Evolutionary conservation across 2,113 vertebrate species (phyloP).

Genomic region (Caranx ignobilis): DNA sequence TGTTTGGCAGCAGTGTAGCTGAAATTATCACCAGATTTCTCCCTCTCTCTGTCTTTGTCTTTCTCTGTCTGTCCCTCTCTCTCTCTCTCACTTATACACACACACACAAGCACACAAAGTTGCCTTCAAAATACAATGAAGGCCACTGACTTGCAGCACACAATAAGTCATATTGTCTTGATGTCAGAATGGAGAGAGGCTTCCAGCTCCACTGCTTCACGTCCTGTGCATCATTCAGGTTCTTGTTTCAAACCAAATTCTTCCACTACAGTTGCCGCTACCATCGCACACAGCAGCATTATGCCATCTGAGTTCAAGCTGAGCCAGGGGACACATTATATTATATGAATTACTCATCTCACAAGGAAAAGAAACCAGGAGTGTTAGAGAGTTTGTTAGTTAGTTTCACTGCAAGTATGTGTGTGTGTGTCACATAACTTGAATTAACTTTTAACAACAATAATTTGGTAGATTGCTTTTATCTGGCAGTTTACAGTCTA

Average conservation of each 20-base stretch:
- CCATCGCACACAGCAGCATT: conserved; percentile 8
- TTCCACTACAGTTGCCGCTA: not conserved
- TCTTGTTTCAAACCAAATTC: conserved; percentile 30
- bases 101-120: conserved; percentile 28
- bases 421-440: not conserved
- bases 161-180: conserved; percentile 63
- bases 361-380: not conserved
- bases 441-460: not conserved
- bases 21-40: not conserved
- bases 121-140: conserved; percentile 57
- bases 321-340: no score
- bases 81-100: not conserved
- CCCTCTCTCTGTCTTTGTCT: conserved; percentile 5
- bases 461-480: no score
- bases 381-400: not conserved
- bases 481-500: no score
- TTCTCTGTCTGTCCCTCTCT: not conserved
- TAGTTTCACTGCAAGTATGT: not conserved
- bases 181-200: conserved; percentile 40
- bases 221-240: conserved; percentile 21
- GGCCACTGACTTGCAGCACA: conserved; percentile 46
- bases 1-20: conserved; percentile 12
- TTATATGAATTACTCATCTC: no score
- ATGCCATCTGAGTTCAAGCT: conserved; percentile 5
- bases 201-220: conserved; percentile 35